Base-by-base conservation (phyloP, 1,140 invertebrate species). In the Macrobrachium rosenbergii region DNA sequence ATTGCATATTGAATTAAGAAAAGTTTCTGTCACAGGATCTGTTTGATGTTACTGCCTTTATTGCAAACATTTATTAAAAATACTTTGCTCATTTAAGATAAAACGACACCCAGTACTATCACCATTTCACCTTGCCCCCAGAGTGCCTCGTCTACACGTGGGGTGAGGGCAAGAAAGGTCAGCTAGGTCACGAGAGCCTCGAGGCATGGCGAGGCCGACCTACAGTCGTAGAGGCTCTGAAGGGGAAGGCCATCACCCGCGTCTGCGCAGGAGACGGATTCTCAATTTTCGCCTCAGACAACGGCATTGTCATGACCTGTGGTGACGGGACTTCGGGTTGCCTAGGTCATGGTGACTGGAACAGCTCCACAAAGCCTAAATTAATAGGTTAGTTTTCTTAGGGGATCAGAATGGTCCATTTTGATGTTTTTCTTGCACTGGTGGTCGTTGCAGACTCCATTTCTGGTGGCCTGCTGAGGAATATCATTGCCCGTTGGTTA, bases 291-390 rank as follows among this genome's bases (percentile, higher is more conserved):
- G 93, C 94, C 19, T 95, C 94, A 84, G 94, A 95, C 89, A 94
- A 94, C 86, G 96, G 96, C 19, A 94, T 95, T 60, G 91, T 96
- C 0, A 93, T 96, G 90, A 95, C 94, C 67, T 96, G 95, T 92
- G 96, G 96, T 0, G 94, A 94, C 92, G 95, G 95, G 37, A 91
- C 92, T 5, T 92, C 92, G 84, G 94, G 94, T 62, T 94, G 94
- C 89, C 91, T 96, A 10, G 96, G 90, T 14, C 95, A 95, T 91
- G 94, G 94, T 0, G 94, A 95, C 88, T 94, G 93, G 91, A 93
- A 92, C 58, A 93, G 92, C 90, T 92, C 92, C 59, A 91, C 93
- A 21, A 93, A 92, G 90, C 96, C 96, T 23, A 94, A 94, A 90
- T 90, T 95, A 7, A 94, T 96, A 80, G 94, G 89, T 89, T 43